Base-by-base conservation (phyloP, 2,888 invertebrate species). In the Cheilosia pagana region DNA sequence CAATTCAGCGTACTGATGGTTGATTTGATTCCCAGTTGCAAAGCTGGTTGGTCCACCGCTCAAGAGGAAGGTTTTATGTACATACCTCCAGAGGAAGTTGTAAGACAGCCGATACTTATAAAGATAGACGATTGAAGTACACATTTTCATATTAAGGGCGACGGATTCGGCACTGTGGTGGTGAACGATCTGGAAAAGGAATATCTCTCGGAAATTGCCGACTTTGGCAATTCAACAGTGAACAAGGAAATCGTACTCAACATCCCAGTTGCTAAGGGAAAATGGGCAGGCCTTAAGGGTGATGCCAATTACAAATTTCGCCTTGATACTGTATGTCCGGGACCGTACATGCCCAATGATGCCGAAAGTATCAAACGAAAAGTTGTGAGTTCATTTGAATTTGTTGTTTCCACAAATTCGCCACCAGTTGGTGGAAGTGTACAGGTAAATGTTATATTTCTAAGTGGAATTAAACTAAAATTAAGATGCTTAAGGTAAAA, bases 291-390 rank as follows among this genome's bases (percentile, higher is more conserved):
- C 6, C 72, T 86, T 5, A 53, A 67, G 39, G 86, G 86, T 4
- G 86, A 86, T 55, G 50, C 28, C 8, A 83, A 75, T 52, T 86
- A 86, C 35, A 86, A 86, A 45, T 86, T 86, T 68, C 86, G 86
- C 6, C 75, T 86, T 0, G 82, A 86, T 43, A 76, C 86, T 1
- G 74, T 82, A 1, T 86, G 86, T 5, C 86, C 86, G 0, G 75
- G 70, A 10, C 78, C 75, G 2, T 79, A 86, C 23, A 21, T 71
- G 3, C 52, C 62, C 0, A 77, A 45, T 19, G 81, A 75, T 8
- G 35, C 55, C 6, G 79, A 86, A 5, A 79, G 75, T 57, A 31
- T 45, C 7, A 55, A 63, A 7, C 68, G 71, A 12, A 48, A 59
- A 41, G 68, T 82, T 35, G 82, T 86, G 0, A 75, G 86, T 19